phyloP scores from a whole-genome alignment of 2,888 invertebrate genomes.

The Microctonus aethiopoides region DNA sequence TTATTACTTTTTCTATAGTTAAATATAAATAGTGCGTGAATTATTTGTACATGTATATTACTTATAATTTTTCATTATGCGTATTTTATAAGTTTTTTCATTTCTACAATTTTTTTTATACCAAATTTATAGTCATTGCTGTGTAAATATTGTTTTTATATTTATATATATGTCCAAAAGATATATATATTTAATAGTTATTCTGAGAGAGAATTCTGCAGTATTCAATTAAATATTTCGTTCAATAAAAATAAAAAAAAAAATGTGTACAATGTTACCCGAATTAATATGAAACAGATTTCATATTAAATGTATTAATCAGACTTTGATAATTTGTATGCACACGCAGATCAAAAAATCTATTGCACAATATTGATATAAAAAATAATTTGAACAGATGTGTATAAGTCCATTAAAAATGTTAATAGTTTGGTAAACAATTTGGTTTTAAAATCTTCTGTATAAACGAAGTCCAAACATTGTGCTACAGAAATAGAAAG shows the following conservation, averaged over 20 bases:
- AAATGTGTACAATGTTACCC: background rate
- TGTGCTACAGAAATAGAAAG: conserved; percentile 13
- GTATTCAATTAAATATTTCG: background rate
- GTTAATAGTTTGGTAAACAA: too few relatives aligned
- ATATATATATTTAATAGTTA: background rate
- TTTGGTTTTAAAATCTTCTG: background rate
- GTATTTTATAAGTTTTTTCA: background rate
- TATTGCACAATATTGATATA: background rate
- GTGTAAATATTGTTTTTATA: background rate
- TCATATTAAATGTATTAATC: background rate
- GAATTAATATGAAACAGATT: background rate
- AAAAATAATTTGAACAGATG: conserved; percentile 10
- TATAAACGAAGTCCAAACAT: conserved; percentile 15
- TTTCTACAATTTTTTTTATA: background rate
- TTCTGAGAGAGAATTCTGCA: background rate
- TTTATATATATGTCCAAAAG: background rate
- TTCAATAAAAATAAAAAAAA: conserved; percentile 29
- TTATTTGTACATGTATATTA: conserved; percentile 7
- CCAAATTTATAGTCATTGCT: background rate
- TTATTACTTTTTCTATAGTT: too few relatives aligned
- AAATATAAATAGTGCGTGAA: conserved; percentile 1
- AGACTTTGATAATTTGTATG: background rate
- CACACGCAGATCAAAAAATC: background rate
- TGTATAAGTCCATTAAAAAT: background rate
- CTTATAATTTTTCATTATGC: background rate